Evolutionary conservation across 2,888 invertebrate species (phyloP).

Genomic region (Cabera pusaria): DNA sequence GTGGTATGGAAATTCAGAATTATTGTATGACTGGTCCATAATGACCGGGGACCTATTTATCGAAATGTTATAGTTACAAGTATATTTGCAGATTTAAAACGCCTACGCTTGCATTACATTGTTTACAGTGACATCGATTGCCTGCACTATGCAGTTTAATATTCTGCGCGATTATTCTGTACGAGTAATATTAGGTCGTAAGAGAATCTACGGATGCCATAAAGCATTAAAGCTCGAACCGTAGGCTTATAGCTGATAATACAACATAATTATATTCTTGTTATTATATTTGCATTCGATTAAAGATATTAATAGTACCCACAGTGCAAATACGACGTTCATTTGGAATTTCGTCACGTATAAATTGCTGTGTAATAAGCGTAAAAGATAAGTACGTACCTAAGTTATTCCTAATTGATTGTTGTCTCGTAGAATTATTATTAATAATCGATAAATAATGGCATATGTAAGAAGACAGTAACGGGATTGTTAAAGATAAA

Average conservation of each 20-base stretch:
- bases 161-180: constrained; percentile 1
- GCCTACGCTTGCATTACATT: constrained; percentile 14
- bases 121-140: constrained; percentile 6
- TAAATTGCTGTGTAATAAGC: not conserved
- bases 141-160: constrained; percentile 1
- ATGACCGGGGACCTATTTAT: constrained; percentile 26
- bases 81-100: constrained; percentile 8
- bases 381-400: not conserved
- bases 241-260: constrained; percentile 1
- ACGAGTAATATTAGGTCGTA: constrained; percentile 3
- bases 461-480: constrained; percentile 1
- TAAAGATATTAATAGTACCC: too few species aligned
- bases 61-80: constrained; percentile 20
- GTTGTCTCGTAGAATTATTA: constrained; percentile 7
- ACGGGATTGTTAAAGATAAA: constrained; percentile 2
- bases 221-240: constrained; percentile 2
- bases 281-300: not conserved
- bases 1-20: constrained; percentile 26
- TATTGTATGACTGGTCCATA: constrained; percentile 23
- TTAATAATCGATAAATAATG: constrained; percentile 8
- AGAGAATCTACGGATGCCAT: constrained; percentile 1
- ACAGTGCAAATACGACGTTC: too few species aligned
- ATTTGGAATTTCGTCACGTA: constrained; percentile 4
- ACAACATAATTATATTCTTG: constrained; percentile 2
- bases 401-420: constrained; percentile 7